These are phyloP conservation scores for Amniataba percoides DNA, from an alignment of 2,797 vertebrate species.

Conservation along the genomic window DNA sequence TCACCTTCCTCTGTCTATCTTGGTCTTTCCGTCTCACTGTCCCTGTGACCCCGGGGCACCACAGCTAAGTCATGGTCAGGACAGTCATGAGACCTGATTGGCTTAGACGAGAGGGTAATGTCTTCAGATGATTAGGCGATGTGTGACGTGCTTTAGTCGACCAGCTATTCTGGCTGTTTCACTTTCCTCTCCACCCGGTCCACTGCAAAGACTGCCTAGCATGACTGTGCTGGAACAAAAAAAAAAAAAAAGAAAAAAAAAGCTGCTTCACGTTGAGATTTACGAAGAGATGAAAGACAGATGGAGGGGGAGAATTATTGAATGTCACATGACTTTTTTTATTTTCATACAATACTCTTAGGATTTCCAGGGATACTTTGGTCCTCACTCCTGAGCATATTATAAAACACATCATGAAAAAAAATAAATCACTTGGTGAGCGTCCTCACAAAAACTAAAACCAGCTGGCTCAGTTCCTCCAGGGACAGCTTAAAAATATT, in stretches of 20 bases:
- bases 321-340: constrained; percentile 40
- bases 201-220: constrained; percentile 16
- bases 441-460: constrained; percentile 42
- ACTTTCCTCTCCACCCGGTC: constrained; percentile 12
- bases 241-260: constrained; percentile 6
- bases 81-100: constrained; percentile 60
- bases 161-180: constrained; percentile 16
- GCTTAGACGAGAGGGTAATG: constrained; percentile 59
- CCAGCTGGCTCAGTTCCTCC: constrained; percentile 28
- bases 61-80: constrained; percentile 43
- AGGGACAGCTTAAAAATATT: constrained; percentile 40
- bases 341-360: constrained; percentile 47
- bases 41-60: constrained; percentile 42
- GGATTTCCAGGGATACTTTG: constrained; percentile 39
- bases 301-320: constrained; percentile 38
- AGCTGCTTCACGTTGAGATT: constrained; percentile 27
- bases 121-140: constrained; percentile 61
- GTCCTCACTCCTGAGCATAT: constrained; percentile 38
- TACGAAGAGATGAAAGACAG: constrained; percentile 37
- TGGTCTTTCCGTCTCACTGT: not conserved
- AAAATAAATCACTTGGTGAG: constrained; percentile 44
- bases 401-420: constrained; percentile 48
- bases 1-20: not conserved
- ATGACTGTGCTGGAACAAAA: constrained; percentile 18
- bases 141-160: constrained; percentile 33